A percentile compares a stretch with the other conserved stretches of the same genome.
phyloP scores from a whole-genome alignment of 2,113 vertebrate species.

The Microcebus griseorufus region DNA sequence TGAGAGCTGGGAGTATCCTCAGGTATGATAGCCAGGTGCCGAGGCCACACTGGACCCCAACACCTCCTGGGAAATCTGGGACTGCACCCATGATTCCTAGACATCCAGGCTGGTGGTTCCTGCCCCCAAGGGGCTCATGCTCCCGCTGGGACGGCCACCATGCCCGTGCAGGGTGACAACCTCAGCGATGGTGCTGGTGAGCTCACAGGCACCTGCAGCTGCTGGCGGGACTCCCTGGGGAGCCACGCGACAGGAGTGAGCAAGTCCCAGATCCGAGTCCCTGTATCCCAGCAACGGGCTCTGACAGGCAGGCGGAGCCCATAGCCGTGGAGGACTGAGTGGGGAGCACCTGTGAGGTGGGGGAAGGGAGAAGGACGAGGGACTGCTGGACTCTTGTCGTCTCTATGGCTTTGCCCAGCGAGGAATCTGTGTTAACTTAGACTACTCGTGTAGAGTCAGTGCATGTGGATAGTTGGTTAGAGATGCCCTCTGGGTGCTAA shows the following conservation, averaged over 20 bases:
- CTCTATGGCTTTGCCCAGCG: background rate
- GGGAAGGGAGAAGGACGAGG: background rate
- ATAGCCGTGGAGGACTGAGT: background rate
- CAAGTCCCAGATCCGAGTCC: background rate
- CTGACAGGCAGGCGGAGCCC: background rate
- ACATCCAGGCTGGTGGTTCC: background rate
- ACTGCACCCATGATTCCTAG: fast-evolving
- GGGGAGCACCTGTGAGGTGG: background rate
- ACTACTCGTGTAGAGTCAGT: background rate
- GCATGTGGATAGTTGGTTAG: background rate
- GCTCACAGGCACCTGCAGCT: too few relatives aligned
- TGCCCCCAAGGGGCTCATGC: background rate
- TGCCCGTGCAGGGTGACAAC: background rate
- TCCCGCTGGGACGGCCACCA: background rate
- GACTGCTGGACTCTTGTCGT: background rate
- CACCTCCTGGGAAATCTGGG: background rate
- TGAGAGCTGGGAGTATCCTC: too few relatives aligned
- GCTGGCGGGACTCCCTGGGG: background rate
- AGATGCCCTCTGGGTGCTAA: background rate
- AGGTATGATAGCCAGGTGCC: background rate
- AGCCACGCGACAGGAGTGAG: background rate
- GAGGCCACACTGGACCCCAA: too few relatives aligned
- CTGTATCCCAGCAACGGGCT: background rate
- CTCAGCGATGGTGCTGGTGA: too few relatives aligned
- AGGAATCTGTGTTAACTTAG: background rate